phyloP scores from a whole-genome alignment of 2,797 vertebrate genomes.

The Craterocephalus amniculus region DNA sequence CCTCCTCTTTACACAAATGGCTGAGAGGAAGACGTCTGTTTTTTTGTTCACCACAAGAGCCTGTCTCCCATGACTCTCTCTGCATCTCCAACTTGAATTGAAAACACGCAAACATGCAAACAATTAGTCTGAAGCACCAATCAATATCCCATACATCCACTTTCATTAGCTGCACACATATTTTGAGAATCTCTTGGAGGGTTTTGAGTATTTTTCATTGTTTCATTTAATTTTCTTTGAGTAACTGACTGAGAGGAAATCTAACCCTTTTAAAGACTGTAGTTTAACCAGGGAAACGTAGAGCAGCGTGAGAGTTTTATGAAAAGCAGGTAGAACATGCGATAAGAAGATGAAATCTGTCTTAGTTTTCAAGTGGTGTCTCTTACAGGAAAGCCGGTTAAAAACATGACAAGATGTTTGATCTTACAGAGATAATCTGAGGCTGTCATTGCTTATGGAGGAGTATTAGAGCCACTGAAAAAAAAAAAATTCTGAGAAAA shows the following conservation, averaged over 20 bases:
- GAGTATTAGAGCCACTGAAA: too few relatives aligned
- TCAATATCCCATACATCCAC: constrained; percentile 9
- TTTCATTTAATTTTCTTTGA: background rate
- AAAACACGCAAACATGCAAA: constrained; percentile 25
- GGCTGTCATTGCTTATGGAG: too few relatives aligned
- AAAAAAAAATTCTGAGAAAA: too few relatives aligned
- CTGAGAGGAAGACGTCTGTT: constrained; percentile 31
- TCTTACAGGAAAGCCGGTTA: background rate
- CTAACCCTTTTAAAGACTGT: background rate
- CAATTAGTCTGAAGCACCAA: background rate
- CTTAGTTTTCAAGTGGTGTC: background rate
- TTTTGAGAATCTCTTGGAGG: background rate
- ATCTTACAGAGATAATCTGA: too few relatives aligned
- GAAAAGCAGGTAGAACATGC: background rate
- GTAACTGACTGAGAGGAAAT: constrained; percentile 3
- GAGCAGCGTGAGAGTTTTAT: background rate
- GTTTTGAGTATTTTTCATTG: constrained; percentile 2
- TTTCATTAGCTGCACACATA: constrained; percentile 21
- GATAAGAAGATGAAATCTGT: background rate
- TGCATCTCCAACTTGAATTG: constrained; percentile 21
- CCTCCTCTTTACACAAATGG: constrained; percentile 53
- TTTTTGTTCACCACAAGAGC: constrained; percentile 56
- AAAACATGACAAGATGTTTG: background rate
- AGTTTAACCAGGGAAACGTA: background rate
- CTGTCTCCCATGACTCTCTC: constrained; percentile 30